A percentile compares a stretch with the other conserved stretches of the same genome.
phyloP scores from a whole-genome alignment of 2,113 vertebrate species.

The Grammomys dolichurus region DNA sequence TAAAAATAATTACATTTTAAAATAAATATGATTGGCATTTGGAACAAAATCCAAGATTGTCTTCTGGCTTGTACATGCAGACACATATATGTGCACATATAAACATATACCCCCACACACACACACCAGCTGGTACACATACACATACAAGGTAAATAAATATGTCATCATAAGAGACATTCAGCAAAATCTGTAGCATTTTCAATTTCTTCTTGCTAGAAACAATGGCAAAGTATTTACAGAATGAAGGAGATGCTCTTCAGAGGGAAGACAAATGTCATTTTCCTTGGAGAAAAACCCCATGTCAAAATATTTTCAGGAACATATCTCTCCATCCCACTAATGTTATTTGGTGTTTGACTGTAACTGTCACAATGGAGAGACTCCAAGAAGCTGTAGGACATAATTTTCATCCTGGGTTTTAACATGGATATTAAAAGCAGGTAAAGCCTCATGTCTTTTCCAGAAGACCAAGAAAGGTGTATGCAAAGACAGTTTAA shows the following conservation, averaged over 20 bases:
- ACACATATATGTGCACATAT: not conserved
- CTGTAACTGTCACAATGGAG: not conserved
- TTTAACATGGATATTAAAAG: not conserved
- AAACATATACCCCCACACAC: no score
- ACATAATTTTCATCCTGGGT: not conserved
- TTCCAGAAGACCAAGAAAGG: not conserved
- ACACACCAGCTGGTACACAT: not conserved
- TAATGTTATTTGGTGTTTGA: not conserved
- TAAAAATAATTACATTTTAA: not conserved
- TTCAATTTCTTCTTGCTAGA: not conserved
- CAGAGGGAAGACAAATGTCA: not conserved
- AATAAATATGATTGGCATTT: not conserved
- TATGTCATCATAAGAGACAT: not conserved
- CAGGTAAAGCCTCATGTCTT: not conserved
- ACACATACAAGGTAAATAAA: not conserved
- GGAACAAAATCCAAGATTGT: not conserved
- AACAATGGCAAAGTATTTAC: not conserved
- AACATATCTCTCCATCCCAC: not conserved
- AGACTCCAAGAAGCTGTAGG: not conserved
- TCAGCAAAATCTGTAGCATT: not conserved
- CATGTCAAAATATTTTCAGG: conserved; percentile 13
- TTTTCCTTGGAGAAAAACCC: not conserved
- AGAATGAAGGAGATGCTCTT: not conserved
- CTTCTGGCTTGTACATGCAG: not conserved
- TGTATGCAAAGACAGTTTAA: not conserved